Base-by-base conservation (phyloP, 2,888 invertebrate genomes). In the Hololepta plana region DNA sequence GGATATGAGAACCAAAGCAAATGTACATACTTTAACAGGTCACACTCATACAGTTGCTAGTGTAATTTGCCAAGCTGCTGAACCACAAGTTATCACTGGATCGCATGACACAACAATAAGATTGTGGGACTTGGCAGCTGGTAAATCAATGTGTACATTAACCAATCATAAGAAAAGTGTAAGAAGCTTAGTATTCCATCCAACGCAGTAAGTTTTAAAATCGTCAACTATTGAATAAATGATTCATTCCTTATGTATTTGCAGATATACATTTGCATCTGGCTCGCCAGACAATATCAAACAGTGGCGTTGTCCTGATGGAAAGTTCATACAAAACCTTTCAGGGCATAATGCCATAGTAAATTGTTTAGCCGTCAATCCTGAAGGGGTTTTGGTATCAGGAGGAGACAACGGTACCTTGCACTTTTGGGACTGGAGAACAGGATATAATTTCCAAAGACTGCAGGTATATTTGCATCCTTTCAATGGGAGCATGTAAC, bases 131-230 rank as follows among this genome's bases (percentile, higher is more conserved):
- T 55, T 99, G 31, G 91, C 91, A 0, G 88, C 91, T 2, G 98
- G 98, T 26, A 85, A 84, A 49, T 87, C 91, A 1, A 65, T 80
- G 39, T 85, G 84, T 37, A 95, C 96, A 0, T 61, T 99, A 4
- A 98, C 98, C 2, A 93, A 99, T 59, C 98, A 98, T 59, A 99
- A 99, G 57, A 96, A 96, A 50, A 95, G 85, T 35, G 82, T 85
- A 1, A 64, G 84, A 13, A 70, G 81, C 32, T 60, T 84, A 5
- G 72, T 73, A 1, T 58, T 80, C 7, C 84, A 84, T 55, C 82
- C 84, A 0, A 67, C 69, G 1, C 48, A 76, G 44, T 72, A 46
- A 51, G 58, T 56, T 17, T 17, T 17, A 7, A 17, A 17, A 7
- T 7, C n/a, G 7, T 17, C n/a, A 17, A 17, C 7, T 7, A 17